Percentiles rank a stretch among this genome's conserved stretches.
phyloP scores from a whole-genome alignment of 2,888 invertebrate species.

The Seira musarum region DNA sequence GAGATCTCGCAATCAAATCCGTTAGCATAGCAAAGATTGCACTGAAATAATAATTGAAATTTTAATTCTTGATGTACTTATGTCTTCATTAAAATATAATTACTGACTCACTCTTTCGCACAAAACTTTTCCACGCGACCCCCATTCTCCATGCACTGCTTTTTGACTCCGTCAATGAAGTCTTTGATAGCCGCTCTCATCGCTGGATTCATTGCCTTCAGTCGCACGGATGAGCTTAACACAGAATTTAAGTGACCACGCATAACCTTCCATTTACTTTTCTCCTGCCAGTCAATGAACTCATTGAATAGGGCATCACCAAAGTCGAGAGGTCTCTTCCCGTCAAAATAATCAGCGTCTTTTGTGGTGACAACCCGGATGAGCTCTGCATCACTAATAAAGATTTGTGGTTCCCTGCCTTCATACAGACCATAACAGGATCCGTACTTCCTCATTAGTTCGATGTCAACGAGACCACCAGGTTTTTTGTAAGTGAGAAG shows the following conservation, averaged over 20 bases:
- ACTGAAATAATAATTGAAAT: slow-evolving; percentile 17
- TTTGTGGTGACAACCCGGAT: slow-evolving; percentile 47
- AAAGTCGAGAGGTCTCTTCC: slow-evolving; percentile 41
- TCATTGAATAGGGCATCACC: slow-evolving; percentile 54
- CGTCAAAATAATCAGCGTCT: slow-evolving; percentile 55
- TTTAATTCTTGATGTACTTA: no score
- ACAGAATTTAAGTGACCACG: slow-evolving; percentile 28
- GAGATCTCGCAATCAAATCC: slow-evolving; percentile 42
- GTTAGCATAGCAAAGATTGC: slow-evolving; percentile 51
- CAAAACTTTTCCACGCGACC: not conserved
- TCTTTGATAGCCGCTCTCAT: slow-evolving; percentile 37
- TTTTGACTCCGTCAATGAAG: slow-evolving; percentile 20
- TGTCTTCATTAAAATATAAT: no score
- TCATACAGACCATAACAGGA: slow-evolving; percentile 58
- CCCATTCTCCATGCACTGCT: not conserved
- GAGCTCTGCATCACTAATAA: slow-evolving; percentile 57
- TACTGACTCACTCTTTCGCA: no score
- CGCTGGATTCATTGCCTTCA: slow-evolving; percentile 35
- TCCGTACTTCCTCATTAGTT: slow-evolving; percentile 52
- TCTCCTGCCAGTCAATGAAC: slow-evolving; percentile 47
- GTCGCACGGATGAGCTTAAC: slow-evolving; percentile 13
- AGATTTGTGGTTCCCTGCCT: slow-evolving; percentile 53
- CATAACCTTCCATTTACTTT: slow-evolving; percentile 60
- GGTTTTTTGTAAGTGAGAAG: slow-evolving; percentile 36
- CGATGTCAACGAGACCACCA: slow-evolving; percentile 48